A percentile compares a stretch with the other conserved stretches of the same genome.
These are phyloP conservation scores for Hafferia zeledoni DNA, from an alignment of 2,797 vertebrate genomes.

Conservation along the genomic window DNA sequence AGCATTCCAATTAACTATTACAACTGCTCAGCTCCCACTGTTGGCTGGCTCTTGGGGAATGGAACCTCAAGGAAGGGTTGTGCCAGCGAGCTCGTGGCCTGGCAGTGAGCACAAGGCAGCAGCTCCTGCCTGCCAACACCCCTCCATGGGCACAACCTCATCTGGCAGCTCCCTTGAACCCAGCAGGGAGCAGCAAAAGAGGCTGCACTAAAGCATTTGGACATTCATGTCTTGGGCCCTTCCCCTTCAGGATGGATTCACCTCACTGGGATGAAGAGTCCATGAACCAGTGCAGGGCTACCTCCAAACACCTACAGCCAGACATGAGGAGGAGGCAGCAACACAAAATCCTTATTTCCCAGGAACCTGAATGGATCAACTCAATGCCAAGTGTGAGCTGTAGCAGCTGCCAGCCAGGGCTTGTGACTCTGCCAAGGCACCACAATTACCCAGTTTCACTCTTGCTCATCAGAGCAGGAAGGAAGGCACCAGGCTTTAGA, in stretches of 20 bases:
- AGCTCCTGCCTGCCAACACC: neutral
- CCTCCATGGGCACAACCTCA: fast-evolving
- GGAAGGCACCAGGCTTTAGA: neutral
- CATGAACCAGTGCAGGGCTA: fast-evolving
- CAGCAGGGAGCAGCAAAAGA: neutral
- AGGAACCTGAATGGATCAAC: neutral
- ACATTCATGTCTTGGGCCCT: fast-evolving
- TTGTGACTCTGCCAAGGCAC: neutral
- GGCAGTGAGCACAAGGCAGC: neutral
- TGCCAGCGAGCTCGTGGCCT: neutral
- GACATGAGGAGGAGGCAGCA: fast-evolving
- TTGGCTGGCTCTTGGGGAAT: neutral
- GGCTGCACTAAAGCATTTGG: fast-evolving
- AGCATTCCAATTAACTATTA: neutral
- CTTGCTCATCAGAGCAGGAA: neutral
- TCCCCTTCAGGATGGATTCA: neutral
- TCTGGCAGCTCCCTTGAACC: fast-evolving
- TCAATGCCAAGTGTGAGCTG: neutral
- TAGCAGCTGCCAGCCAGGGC: neutral
- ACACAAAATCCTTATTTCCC: fast-evolving
- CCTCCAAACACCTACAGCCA: fast-evolving
- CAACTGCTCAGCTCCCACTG: neutral
- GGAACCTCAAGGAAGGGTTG: neutral
- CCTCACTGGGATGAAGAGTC: neutral
- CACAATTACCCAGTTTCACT: neutral